A percentile compares a stretch with the other conserved stretches of the same genome.
phyloP scores from a whole-genome alignment of 2,797 vertebrate genomes.

The Aythya fuligula region DNA sequence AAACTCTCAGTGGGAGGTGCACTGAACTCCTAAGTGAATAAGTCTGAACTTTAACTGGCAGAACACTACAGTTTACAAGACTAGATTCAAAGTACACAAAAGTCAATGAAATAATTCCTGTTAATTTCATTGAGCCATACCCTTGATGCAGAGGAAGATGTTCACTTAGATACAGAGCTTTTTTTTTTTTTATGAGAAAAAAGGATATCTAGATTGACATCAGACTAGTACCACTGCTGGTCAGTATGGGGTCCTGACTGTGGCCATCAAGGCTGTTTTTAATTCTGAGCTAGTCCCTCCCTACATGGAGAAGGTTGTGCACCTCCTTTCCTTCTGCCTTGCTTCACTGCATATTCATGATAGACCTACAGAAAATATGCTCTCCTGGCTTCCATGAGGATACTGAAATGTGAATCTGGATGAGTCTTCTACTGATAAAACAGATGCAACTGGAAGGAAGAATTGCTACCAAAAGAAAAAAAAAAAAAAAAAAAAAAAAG shows the following conservation, averaged over 20 bases:
- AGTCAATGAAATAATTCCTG: background rate
- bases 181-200: background rate
- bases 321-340: background rate
- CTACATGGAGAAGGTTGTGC: background rate
- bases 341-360: background rate
- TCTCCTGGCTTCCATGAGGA: background rate
- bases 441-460: background rate
- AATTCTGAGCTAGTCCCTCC: fast-evolving
- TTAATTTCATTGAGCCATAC: background rate
- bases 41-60: background rate
- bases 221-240: background rate
- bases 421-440: background rate
- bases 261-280: fast-evolving
- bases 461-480: background rate
- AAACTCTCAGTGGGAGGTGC: background rate
- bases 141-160: fast-evolving
- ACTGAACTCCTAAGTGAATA: background rate
- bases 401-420: background rate
- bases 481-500: background rate
- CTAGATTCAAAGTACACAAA: background rate
- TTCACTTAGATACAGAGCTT: background rate
- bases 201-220: background rate
- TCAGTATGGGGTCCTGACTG: background rate
- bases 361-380: background rate
- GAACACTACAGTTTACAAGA: background rate